phyloP scores from a whole-genome alignment of 2,113 vertebrate species.

The Melanocharis versteri region DNA sequence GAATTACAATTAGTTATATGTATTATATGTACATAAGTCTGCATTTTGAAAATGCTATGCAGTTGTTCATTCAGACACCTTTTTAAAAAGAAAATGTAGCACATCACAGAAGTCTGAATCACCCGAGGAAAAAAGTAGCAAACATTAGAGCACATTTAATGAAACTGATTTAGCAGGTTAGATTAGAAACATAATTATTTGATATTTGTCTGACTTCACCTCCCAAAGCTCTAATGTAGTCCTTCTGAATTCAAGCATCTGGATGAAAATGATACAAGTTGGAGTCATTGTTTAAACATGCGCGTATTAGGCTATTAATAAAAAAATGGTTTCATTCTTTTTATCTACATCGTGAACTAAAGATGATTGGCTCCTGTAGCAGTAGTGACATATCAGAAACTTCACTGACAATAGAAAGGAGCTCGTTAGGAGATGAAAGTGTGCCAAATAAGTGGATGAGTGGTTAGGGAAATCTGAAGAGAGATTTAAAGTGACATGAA shows the following conservation, averaged over 20 bases:
- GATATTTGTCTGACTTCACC: neutral
- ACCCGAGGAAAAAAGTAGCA: neutral
- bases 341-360: neutral
- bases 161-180: neutral
- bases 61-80: neutral
- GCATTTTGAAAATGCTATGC: neutral
- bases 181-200: neutral
- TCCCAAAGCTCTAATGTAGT: neutral
- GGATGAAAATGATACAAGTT: neutral
- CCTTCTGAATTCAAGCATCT: neutral
- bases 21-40: neutral
- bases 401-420: neutral
- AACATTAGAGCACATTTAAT: neutral
- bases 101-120: neutral
- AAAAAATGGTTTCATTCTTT: neutral
- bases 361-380: neutral
- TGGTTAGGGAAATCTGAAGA: slow-evolving; percentile 47
- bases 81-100: neutral
- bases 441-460: slow-evolving; percentile 20
- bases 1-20: neutral
- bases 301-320: neutral
- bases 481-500: slow-evolving; percentile 59
- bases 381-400: neutral
- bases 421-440: slow-evolving; percentile 52
- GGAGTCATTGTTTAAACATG: neutral